Conservation (phyloP, 2,113 vertebrate genomes). For the Phainopepla nitens region DNA sequence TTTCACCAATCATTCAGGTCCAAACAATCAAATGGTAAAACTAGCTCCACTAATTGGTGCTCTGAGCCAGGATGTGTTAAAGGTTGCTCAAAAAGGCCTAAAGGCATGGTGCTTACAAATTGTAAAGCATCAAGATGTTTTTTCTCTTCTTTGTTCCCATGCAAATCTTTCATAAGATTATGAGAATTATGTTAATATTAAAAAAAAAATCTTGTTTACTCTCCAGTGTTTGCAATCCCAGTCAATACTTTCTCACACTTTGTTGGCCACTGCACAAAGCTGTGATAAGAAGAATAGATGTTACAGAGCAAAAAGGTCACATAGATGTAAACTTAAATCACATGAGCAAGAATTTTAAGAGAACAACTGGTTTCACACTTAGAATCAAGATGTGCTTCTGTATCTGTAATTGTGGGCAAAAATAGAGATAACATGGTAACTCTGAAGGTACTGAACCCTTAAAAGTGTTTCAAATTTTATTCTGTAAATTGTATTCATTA, state of each 20-base stretch:
- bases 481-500: neutral
- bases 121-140: neutral
- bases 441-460: neutral
- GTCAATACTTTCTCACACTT: neutral
- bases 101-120: fast-evolving
- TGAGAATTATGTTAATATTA: neutral
- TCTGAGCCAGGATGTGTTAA: neutral
- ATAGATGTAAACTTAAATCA: neutral
- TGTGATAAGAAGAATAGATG: neutral
- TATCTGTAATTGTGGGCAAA: neutral
- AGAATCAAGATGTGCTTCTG: neutral
- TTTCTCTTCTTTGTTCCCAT: neutral
- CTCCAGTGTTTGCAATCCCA: neutral
- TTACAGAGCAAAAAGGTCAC: neutral
- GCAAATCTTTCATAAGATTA: neutral
- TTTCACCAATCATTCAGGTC: neutral
- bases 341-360: neutral
- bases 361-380: neutral
- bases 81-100: neutral
- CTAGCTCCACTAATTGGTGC: neutral
- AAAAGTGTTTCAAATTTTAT: neutral
- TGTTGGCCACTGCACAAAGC: neutral
- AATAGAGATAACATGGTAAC: neutral
- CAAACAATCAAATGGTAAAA: neutral
- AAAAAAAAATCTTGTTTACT: neutral